Evolutionary conservation across 2,113 vertebrate genomes (phyloP), one percentile per base, ranked within the genome.

Genomic region (Alligator sinensis): DNA sequence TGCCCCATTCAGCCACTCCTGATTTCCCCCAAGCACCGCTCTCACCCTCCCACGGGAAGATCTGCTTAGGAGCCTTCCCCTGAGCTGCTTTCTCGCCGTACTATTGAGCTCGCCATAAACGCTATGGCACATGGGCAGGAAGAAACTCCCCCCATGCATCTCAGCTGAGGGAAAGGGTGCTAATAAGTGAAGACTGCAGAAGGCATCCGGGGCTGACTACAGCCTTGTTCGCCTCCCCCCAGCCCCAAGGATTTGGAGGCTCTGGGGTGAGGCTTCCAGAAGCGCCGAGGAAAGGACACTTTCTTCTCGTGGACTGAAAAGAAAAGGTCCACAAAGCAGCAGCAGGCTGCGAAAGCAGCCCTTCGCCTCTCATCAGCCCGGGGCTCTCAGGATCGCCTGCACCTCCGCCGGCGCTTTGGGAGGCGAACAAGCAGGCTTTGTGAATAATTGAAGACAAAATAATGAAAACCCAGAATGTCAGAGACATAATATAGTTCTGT

Each of bases 361-460:
- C 88, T 95, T 86, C 90, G 92, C 84, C 68, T 81, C 68, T 3
- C 82, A 96, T 87, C 19, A 57, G 64, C 61, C 19, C 78, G 80
- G 62, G 83, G 85, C 47, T 91, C 34, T 4, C 82, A 79, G 83
- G 93, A 95, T 94, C 91, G 91, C 82, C 92, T 78, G 81, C 89
- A 90, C 83, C 90, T 94, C 86, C 34, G 24, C 17, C 83, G 75
- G 85, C 54, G 95, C 47, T 95, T 78, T 54, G 30, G 92, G 92
- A 98, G 88, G 93, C 82, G 77, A 96, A 94, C 89, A 84, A 80
- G 80, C 61, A 96, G 93, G 63, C 95, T 95, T 92, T 88, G 94
- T 97, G 92, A 98, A 97, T 98, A 97, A 98, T 94, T 97, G 96
- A 98, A 97, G 94, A 92, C 91, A 97, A 93, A 94, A 94, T 92